These are phyloP conservation scores for Chloroclysta siterata DNA, from an alignment of 2,888 invertebrate genomes.

Conservation along the genomic window DNA sequence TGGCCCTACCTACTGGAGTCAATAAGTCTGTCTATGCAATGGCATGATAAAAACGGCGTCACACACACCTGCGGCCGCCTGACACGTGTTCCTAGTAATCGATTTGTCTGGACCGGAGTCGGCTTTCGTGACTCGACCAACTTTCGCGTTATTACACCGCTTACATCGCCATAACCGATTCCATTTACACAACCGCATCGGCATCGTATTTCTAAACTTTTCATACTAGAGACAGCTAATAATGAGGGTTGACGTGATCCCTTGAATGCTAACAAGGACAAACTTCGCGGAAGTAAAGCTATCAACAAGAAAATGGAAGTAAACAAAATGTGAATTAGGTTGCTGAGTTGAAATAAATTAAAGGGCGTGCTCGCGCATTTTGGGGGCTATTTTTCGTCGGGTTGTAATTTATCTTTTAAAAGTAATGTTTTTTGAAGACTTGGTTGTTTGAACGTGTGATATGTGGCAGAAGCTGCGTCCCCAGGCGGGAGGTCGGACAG, in stretches of 20 bases:
- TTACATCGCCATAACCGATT: slow-evolving; percentile 68
- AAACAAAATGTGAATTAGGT: slow-evolving; percentile 49
- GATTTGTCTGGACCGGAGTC: slow-evolving; percentile 73
- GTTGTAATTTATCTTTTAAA: slow-evolving; percentile 19
- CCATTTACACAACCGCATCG: slow-evolving; percentile 59
- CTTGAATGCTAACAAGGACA: slow-evolving; percentile 57
- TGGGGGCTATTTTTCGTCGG: slow-evolving; percentile 26
- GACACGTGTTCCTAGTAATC: slow-evolving; percentile 68
- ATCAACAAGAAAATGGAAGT: slow-evolving; percentile 53
- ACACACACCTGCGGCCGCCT: slow-evolving; percentile 65
- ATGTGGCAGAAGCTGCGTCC: slow-evolving; percentile 66
- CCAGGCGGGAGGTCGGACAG: slow-evolving; percentile 76
- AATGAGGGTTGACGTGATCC: slow-evolving; percentile 58
- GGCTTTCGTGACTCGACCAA: slow-evolving; percentile 69
- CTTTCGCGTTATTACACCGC: slow-evolving; percentile 67
- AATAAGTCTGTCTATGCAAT: slow-evolving; percentile 53
- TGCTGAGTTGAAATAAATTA: slow-evolving; percentile 45
- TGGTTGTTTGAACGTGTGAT: slow-evolving; percentile 17
- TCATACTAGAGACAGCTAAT: slow-evolving; percentile 60
- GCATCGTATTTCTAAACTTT: slow-evolving; percentile 60
- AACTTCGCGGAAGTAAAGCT: slow-evolving; percentile 53
- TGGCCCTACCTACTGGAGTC: slow-evolving; percentile 45
- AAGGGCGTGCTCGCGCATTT: slow-evolving; percentile 42
- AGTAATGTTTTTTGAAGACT: slow-evolving; percentile 20
- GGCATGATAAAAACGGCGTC: slow-evolving; percentile 60